A percentile compares a stretch with the other conserved stretches of the same genome.
Conservation (phyloP, 2,888 invertebrate species). For the Clusia tigrina region DNA sequence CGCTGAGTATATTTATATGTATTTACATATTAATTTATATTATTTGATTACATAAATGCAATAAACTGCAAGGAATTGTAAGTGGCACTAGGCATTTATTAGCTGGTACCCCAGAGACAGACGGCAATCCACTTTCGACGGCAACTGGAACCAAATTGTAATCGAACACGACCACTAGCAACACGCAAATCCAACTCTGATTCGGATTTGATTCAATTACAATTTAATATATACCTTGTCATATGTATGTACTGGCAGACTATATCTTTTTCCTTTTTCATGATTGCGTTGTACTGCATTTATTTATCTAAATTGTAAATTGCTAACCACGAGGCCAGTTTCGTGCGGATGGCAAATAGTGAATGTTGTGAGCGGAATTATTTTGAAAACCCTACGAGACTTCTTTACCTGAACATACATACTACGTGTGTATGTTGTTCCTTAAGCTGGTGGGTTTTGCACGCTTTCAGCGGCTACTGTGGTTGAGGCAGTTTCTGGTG, state of each 20-base stretch:
- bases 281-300: constrained; percentile 5
- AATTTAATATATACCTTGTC: not conserved
- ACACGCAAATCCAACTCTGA: not conserved
- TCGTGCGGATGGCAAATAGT: not conserved
- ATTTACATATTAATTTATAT: too few relatives aligned
- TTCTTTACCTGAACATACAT: not conserved
- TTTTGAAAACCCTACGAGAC: constrained; percentile 7
- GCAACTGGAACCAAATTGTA: constrained; percentile 1
- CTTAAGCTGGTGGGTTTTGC: not conserved
- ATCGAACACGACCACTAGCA: constrained; percentile 3
- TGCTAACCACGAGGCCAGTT: not conserved
- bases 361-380: not conserved
- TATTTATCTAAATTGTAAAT: constrained; percentile 7
- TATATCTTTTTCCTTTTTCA: not conserved
- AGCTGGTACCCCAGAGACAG: too few relatives aligned
- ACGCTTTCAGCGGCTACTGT: not conserved
- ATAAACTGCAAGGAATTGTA: too few relatives aligned
- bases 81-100: too few relatives aligned
- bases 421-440: not conserved
- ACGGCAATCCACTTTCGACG: too few relatives aligned
- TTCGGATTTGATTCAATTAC: constrained; percentile 1
- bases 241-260: not conserved
- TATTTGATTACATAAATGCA: too few relatives aligned
- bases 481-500: not conserved
- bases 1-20: too few relatives aligned